Evolutionary conservation across 2,888 invertebrate genomes (phyloP), one percentile per base, ranked within the genome.

Genomic region (Ormyrus rosae): DNA sequence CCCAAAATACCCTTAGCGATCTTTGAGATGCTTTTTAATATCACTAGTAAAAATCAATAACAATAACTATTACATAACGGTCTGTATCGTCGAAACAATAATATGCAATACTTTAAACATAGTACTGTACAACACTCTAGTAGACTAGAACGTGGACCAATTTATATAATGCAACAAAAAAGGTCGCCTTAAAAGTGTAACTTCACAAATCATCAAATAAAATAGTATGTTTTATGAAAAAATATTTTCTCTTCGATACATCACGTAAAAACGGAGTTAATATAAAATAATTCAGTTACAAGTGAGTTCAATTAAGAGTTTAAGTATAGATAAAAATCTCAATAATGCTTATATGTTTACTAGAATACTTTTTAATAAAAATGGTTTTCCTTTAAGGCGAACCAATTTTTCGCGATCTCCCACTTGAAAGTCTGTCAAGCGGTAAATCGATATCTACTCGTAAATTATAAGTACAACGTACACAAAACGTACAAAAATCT

Each of bases 21-120:
- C 67, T 60, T 78, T 68, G 60, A 77, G 70, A 82, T 73, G 34
- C 67, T 50, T 72, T 76, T 50, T 72, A 72, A 75, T 82, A 82
- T 76, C 70, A 77, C 69, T 77, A 80, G 48, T 68, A 60, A 80
- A 82, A 80, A 82, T 82, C 75, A 80, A 82, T 78, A 80, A 82
- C 80, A 78, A 78, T 82, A 79, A 76, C 64, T 75, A 72, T 79
- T 80, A 76, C 77, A 80, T 80, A 82, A 79, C 69, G 60, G 72
- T 76, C 46, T 73, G 73, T 76, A 79, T 73, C 50, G 61, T 73
- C 45, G 50, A 80, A 82, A 78, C 80, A 80, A 78, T 77, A 64
- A 73, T 80, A 50, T 45, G 53, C 69, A 78, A 82, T 77, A 82
- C 75, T 77, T 74, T 72, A 11, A 75, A 79, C 13, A 53, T 73